A percentile compares a stretch with the other conserved stretches of the same genome.
Conservation (phyloP, 2,797 vertebrate species). For the Sebastolobus altivelis region DNA sequence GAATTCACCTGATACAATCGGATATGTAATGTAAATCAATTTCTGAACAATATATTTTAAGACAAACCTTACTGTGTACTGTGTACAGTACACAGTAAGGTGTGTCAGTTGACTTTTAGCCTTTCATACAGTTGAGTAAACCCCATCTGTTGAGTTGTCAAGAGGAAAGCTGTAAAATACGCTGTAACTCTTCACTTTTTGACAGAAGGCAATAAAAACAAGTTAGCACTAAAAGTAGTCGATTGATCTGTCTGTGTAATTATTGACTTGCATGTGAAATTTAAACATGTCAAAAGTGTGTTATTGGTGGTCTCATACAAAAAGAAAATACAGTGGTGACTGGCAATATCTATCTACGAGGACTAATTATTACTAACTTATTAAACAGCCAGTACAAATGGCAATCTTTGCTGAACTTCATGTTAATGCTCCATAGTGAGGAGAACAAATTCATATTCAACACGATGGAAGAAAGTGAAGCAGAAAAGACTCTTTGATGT, state of each 20-base stretch:
- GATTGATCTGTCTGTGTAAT: background rate
- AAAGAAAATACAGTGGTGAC: background rate
- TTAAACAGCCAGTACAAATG: background rate
- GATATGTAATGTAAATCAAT: slow-evolving; percentile 35
- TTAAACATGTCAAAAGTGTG: background rate
- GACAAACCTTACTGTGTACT: background rate
- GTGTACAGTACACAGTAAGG: background rate
- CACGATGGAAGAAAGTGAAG: background rate
- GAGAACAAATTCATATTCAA: background rate
- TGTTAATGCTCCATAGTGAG: background rate
- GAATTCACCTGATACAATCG: slow-evolving; percentile 23
- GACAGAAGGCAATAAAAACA: slow-evolving; percentile 67
- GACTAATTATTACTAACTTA: background rate
- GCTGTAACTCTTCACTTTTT: slow-evolving; percentile 57
- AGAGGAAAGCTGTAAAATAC: slow-evolving; percentile 66
- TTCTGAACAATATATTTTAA: slow-evolving; percentile 28
- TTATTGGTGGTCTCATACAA: background rate
- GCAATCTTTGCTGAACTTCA: background rate
- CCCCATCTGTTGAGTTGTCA: slow-evolving; percentile 12
- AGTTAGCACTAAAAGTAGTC: slow-evolving; percentile 24
- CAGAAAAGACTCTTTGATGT: background rate
- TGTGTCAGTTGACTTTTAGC: slow-evolving; percentile 29
- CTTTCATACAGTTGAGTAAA: slow-evolving; percentile 16
- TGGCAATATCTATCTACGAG: too few species aligned
- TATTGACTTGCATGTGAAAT: background rate